Evolutionary conservation across 92 coral and sea anemone genomes (phyloP).

Genomic region (Parazoanthus darwini): DNA sequence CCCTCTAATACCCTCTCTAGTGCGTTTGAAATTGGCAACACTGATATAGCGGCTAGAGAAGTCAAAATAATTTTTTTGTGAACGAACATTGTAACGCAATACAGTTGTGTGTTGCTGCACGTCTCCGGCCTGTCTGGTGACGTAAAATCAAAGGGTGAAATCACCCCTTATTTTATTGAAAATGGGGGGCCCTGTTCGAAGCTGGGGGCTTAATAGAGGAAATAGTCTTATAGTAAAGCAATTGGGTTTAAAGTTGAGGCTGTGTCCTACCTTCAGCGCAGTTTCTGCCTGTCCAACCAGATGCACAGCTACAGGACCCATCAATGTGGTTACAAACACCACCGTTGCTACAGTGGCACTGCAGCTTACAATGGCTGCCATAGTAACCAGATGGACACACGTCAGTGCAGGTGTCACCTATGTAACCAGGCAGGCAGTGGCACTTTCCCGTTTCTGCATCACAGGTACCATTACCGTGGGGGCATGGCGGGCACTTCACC

Average conservation of each 20-base stretch:
- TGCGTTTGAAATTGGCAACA: too few species aligned
- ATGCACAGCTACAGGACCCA: slow-evolving; percentile 69
- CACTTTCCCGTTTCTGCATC: slow-evolving; percentile 62
- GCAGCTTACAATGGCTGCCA: slow-evolving; percentile 56
- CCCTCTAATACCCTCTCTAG: too few species aligned
- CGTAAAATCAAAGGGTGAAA: too few species aligned
- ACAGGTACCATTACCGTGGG: slow-evolving; percentile 65
- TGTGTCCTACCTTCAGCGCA: slow-evolving; percentile 61
- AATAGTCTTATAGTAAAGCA: too few species aligned
- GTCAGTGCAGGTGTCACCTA: slow-evolving; percentile 70
- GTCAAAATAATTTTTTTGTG: too few species aligned
- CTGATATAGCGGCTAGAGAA: too few species aligned
- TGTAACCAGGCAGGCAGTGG: slow-evolving; percentile 68
- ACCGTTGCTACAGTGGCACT: slow-evolving; percentile 63
- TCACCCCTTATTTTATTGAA: too few species aligned
- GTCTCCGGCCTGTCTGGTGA: too few species aligned
- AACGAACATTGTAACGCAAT: too few species aligned
- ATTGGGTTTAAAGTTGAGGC: background rate
- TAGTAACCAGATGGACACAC: slow-evolving; percentile 70
- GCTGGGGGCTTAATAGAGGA: too few species aligned
- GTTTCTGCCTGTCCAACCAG: slow-evolving; percentile 70
- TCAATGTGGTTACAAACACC: slow-evolving; percentile 61
- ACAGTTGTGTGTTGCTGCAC: too few species aligned
- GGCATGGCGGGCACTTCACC: slow-evolving; percentile 59
- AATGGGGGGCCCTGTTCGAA: too few species aligned